Percentiles rank a stretch among this genome's conserved stretches.
These are phyloP conservation scores for Falco cherrug DNA, from an alignment of 2,797 vertebrate species.

Conservation along the genomic window DNA sequence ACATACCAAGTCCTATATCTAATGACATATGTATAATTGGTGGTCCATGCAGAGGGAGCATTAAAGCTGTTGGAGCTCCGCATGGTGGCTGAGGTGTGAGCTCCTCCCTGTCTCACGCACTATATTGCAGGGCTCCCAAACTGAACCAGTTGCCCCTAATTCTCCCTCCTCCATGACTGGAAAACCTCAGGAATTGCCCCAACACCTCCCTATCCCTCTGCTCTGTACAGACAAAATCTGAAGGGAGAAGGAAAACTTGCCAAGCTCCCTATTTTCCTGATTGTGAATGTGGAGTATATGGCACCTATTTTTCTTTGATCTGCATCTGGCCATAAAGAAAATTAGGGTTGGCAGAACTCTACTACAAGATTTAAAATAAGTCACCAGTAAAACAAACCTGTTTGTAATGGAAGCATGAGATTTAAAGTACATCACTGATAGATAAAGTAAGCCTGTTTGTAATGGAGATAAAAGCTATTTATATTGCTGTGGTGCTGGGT, in stretches of 20 bases:
- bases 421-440: constrained; percentile 26
- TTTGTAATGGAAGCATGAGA: constrained; percentile 33
- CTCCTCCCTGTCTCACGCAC: neutral
- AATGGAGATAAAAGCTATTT: constrained; percentile 54
- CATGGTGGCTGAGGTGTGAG: neutral
- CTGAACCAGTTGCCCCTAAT: neutral
- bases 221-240: neutral
- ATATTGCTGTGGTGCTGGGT: neutral
- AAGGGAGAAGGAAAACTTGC: neutral
- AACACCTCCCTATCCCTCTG: neutral
- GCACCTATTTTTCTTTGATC: neutral
- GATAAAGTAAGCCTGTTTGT: constrained; percentile 38
- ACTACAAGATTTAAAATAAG: constrained; percentile 47
- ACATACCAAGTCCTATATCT: neutral
- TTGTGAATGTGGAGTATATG: neutral
- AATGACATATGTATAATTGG: constrained; percentile 15
- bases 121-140: neutral
- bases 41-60: neutral
- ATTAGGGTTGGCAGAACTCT: constrained; percentile 8
- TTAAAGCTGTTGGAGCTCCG: neutral
- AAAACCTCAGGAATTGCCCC: neutral
- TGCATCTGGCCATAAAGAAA: constrained; percentile 12
- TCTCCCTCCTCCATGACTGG: neutral
- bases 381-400: constrained; percentile 22
- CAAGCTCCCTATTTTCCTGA: neutral